These are phyloP conservation scores for Stenodema calcarata DNA, from an alignment of 2,888 invertebrate genomes.

Conservation along the genomic window DNA sequence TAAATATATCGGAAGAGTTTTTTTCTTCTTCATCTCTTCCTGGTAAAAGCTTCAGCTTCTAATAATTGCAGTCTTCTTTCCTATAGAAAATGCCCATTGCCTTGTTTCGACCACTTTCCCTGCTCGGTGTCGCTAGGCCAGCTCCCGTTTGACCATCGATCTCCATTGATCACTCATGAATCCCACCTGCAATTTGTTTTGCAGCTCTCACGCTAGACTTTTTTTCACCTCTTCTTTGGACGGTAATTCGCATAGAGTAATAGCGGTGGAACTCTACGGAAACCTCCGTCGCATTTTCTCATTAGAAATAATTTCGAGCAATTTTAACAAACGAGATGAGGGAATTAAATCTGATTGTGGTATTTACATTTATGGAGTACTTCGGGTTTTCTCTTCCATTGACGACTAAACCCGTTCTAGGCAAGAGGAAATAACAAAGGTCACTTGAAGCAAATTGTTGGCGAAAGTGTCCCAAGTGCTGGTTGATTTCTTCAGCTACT, in stretches of 20 bases:
- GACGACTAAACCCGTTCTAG: no score
- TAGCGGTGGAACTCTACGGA: no score
- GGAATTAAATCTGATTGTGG: no score
- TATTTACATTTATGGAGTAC: no score
- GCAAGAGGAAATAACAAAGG: no score
- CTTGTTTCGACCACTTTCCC: constrained; percentile 5
- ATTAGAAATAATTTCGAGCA: not conserved
- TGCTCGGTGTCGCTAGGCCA: not conserved
- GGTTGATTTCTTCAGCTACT: no score
- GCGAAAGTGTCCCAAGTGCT: no score
- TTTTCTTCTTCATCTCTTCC: not conserved
- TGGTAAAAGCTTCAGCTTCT: not conserved
- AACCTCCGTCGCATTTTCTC: not conserved
- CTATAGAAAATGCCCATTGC: not conserved
- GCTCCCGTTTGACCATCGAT: constrained; percentile 6
- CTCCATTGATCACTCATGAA: constrained; percentile 21
- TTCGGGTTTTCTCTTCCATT: no score
- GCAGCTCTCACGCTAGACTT: not conserved
- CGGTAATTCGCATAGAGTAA: not conserved
- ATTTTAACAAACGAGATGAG: no score
- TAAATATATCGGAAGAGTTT: no score
- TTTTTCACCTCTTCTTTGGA: not conserved
- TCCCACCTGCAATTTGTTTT: not conserved
- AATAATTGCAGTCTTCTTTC: not conserved
- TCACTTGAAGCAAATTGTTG: no score